Evolutionary conservation across 2,888 invertebrate species (phyloP).

Genomic region (Hedya salicella): DNA sequence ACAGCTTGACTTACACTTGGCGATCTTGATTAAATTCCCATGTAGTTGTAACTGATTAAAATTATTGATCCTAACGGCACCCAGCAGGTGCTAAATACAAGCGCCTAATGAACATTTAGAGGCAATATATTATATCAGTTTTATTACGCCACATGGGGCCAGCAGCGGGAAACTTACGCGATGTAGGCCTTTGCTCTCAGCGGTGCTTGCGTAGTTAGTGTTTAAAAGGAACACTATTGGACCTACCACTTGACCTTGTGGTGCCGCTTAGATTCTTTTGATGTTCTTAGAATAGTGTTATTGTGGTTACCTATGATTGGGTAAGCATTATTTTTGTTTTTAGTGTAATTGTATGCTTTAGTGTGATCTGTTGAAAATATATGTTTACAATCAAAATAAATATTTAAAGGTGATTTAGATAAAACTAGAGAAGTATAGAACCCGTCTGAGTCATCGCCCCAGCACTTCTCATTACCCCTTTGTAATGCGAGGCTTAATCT

Average conservation of each 20-base stretch:
- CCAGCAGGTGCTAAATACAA: conserved; percentile 27
- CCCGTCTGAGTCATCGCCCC: too few species aligned
- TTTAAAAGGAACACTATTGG: background rate
- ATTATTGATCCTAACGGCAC: conserved; percentile 23
- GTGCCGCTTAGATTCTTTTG: background rate
- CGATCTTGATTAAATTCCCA: background rate
- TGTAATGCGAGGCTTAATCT: too few species aligned
- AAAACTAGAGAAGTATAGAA: too few species aligned
- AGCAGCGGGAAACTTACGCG: conserved; percentile 16
- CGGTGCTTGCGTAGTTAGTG: background rate
- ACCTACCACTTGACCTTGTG: conserved; percentile 7
- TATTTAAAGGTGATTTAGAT: too few species aligned
- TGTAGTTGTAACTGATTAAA: conserved; percentile 13
- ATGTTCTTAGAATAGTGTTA: too few species aligned
- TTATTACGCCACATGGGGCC: conserved; percentile 27
- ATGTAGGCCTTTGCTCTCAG: conserved; percentile 3
- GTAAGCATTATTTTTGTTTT: too few species aligned
- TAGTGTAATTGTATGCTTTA: too few species aligned
- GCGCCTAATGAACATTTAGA: conserved; percentile 39
- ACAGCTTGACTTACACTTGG: background rate
- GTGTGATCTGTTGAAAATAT: too few species aligned
- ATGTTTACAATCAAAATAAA: too few species aligned
- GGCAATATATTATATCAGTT: conserved; percentile 34
- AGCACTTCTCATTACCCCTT: too few species aligned
- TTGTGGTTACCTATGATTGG: too few species aligned